Evolutionary conservation across 1,140 invertebrate genomes (phyloP), one percentile per base, ranked within the genome.

Genomic region (Brachionus manjavacas): DNA sequence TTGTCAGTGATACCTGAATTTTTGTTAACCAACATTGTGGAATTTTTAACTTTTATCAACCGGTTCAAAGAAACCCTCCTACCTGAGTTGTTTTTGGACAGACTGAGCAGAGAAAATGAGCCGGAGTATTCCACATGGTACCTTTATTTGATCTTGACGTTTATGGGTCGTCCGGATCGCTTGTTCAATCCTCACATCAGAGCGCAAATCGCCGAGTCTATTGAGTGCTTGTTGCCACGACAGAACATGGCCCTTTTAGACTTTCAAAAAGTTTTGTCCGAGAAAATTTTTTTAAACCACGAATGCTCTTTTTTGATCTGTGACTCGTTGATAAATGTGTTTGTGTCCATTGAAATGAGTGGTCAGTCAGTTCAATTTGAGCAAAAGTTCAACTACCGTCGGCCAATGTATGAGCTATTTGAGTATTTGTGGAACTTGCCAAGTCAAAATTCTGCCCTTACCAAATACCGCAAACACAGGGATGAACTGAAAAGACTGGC

Each of bases 291-390:
- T 46, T 39, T 64, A 11, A 43, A 31, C 23, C 49, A 81, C 35
- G 14, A 41, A 9, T 81, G 52, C 16, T 81, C 79, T 14, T 4
- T 11, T 20, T 35, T 81, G 12, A 70, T 84, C 8, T 52, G 16
- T 20, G 89, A 91, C 72, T 93, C 93, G 87, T 90, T 97, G 68
- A 89, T 97, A 23, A 92, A 95, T 87, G 95, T 98, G 3, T 98
- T 98, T 89, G 96, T 98, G 43, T 94, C 94, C 84, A 98, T 98
- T 84, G 96, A 98, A 91, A 96, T 97, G 94, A 97, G 96, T 2
- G 96, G 96, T 0, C 94, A 97, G 88, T 95, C 93, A 88, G 96
- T 98, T 7, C 93, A 94, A 87, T 98, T 98, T 90, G 96, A 98
- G 88, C 95, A 98, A 89, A 98, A 98, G 89, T 98, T 98, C 88